phyloP scores from a whole-genome alignment of 2,113 vertebrate species.

The Dipodomys ordii region DNA sequence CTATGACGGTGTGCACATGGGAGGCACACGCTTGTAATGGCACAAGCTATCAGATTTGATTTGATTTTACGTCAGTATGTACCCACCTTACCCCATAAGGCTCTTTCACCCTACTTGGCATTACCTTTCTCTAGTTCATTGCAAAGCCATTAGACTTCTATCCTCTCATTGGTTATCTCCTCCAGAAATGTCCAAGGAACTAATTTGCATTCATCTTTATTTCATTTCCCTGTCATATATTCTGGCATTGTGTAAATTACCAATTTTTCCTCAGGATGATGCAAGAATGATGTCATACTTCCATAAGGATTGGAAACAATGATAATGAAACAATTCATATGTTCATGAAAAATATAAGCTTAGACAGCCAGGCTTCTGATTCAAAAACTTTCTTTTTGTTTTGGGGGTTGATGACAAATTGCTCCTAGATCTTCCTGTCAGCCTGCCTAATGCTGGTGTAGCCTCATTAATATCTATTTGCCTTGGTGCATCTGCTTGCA shows the following conservation, averaged over 20 bases:
- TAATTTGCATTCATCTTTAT: conserved; percentile 33
- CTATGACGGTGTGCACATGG: too few species aligned
- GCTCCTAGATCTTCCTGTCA: not conserved
- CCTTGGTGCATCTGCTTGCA: not conserved
- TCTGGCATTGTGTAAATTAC: not conserved
- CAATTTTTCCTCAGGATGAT: conserved; percentile 5
- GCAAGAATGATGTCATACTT: conserved; percentile 19
- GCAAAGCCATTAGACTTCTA: conserved; percentile 23
- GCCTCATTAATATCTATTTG: not conserved
- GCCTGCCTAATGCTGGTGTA: not conserved
- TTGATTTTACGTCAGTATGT: not conserved
- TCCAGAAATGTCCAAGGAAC: conserved; percentile 32
- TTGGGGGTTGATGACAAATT: conserved; percentile 42
- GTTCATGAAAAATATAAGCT: conserved; percentile 42
- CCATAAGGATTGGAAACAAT: not conserved
- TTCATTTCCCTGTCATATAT: conserved; percentile 10
- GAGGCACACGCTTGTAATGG: too few species aligned
- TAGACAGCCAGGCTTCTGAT: conserved; percentile 26
- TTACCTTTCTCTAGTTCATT: not conserved
- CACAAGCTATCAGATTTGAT: not conserved
- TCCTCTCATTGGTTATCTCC: not conserved
- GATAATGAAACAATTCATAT: not conserved
- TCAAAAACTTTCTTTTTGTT: conserved; percentile 1
- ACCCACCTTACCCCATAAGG: not conserved
- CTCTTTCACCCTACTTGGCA: not conserved